A percentile compares a stretch with the other conserved stretches of the same genome.
These are phyloP conservation scores for Triplophysa dalaica DNA, from an alignment of 2,113 vertebrate species.

Conservation along the genomic window DNA sequence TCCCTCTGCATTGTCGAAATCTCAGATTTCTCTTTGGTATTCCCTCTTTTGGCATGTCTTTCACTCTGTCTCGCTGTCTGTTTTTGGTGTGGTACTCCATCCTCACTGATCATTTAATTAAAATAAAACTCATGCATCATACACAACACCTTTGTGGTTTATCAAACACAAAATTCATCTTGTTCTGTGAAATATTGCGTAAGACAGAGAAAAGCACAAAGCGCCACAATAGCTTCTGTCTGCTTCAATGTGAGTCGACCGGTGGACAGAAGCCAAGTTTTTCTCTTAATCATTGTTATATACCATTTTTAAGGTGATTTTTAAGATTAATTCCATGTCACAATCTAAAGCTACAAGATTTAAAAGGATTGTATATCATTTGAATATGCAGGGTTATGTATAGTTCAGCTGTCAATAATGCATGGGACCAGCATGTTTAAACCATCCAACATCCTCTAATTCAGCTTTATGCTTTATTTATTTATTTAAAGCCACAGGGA, in stretches of 20 bases:
- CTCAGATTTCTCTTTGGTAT: constrained; percentile 17
- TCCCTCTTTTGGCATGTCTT: not conserved
- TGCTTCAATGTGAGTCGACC: not conserved
- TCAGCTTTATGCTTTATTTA: not conserved
- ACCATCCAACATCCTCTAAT: not conserved
- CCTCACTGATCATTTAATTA: not conserved
- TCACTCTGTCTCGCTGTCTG: constrained; percentile 1
- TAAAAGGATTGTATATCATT: not conserved
- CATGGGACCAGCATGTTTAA: not conserved
- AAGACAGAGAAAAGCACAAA: not conserved
- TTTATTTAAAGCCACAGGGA: not conserved
- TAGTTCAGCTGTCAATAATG: not conserved
- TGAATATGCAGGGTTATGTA: not conserved
- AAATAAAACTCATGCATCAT: constrained; percentile 18
- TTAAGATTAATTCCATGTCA: too few species aligned
- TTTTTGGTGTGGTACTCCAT: constrained; percentile 7
- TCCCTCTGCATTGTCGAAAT: constrained; percentile 2
- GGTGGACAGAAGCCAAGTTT: not conserved
- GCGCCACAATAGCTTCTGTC: not conserved
- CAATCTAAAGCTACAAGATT: not conserved
- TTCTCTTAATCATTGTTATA: not conserved
- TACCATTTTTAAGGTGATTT: too few species aligned
- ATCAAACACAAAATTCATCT: not conserved
- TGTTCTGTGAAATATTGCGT: not conserved
- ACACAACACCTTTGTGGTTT: constrained; percentile 4